Evolutionary conservation across 92 coral and sea anemone species (phyloP), one percentile per base, ranked within the genome.

Genomic region (Epizoanthus fatuus): DNA sequence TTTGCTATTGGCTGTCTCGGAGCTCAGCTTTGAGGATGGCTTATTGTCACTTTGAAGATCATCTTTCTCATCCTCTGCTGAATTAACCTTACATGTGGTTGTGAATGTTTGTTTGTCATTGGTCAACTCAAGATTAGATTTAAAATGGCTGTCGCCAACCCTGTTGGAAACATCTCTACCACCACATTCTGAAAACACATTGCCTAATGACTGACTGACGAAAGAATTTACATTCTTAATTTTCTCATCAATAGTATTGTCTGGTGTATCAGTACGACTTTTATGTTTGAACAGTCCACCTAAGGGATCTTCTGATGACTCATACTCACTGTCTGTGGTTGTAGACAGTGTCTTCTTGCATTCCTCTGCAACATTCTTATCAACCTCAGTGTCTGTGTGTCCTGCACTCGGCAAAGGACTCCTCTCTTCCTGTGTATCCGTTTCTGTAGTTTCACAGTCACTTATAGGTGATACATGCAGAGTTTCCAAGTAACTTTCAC

Each of bases 391-490:
- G 25, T 44, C 68, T 40, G 47, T 40, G 49, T 11, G 52, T 22
- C 8, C 20, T 7, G 53, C 6, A 19, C 57, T 49, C 17, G n/a
- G 64, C 56, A 9, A 4, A 5, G 6, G 45, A 54, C 45, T 53
- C 13, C 63, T 9, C 15, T 44, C 12, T 4, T 35, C 56, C 25
- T 16, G 58, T 49, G 53, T 29, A 3, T 73, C 63, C 0, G 39
- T 38, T 7, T 77, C 82, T 20, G 16, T 56, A 20, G 22, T 56
- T 22, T 77, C 82, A 20, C 16, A 77, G 57, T 77, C 82, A 42
- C 82, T 77, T 60, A 77, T 13, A 0, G 82, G 82, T 6, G 82
- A 77, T 22, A 47, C 52, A 22, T 14, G 82, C 62, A 77, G 49
- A 39, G 13, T 40, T n/a, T 42, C 65, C 12, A 77, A 37, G 47